A percentile compares a stretch with the other conserved stretches of the same genome.
These are phyloP conservation scores for Andricus grossulariae DNA, from an alignment of 1,140 invertebrate species.

Conservation along the genomic window DNA sequence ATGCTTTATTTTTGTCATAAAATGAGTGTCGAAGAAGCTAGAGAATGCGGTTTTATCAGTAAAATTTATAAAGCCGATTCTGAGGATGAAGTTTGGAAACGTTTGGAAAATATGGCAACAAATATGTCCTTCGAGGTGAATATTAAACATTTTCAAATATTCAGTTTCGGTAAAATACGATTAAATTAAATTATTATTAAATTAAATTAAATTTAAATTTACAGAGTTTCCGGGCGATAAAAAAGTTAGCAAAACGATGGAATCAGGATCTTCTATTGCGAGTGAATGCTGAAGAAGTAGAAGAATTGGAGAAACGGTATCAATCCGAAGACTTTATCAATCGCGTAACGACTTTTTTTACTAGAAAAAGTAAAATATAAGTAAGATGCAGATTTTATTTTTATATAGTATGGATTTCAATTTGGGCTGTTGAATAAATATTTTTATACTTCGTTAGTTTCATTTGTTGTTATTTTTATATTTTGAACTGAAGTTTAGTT, in stretches of 20 bases:
- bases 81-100: conserved; percentile 58
- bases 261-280: conserved; percentile 54
- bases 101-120: conserved; percentile 51
- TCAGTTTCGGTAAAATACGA: conserved; percentile 16
- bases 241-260: conserved; percentile 58
- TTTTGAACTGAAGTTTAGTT: no score
- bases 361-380: conserved; percentile 58
- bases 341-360: conserved; percentile 39
- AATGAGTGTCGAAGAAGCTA: conserved; percentile 86
- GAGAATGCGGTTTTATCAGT: conserved; percentile 83
- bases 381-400: conserved; percentile 14
- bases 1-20: conserved; percentile 88
- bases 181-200: conserved; percentile 11
- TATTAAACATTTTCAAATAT: conserved; percentile 22
- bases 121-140: conserved; percentile 52
- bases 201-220: conserved; percentile 41
- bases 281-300: conserved; percentile 58
- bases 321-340: conserved; percentile 46
- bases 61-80: conserved; percentile 76
- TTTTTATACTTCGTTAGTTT: no score
- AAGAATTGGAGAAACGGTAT: conserved; percentile 46
- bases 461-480: no score
- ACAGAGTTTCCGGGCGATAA: conserved; percentile 63
- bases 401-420: background rate
- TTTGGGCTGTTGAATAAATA: no score